These are phyloP conservation scores for Macrotis lagotis DNA, from an alignment of 2,113 vertebrate species.

Conservation along the genomic window DNA sequence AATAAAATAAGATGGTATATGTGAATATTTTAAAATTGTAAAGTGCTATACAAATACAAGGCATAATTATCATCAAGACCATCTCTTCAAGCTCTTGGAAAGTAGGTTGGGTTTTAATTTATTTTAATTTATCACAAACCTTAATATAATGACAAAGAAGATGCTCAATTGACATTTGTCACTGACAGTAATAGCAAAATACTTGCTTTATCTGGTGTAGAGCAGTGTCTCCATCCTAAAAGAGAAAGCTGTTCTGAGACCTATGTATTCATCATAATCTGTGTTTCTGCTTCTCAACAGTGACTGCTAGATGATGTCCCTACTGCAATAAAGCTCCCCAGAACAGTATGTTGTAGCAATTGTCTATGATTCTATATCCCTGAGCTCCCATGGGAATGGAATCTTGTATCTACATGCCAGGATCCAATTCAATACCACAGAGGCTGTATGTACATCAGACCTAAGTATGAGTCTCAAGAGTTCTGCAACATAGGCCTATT, in stretches of 20 bases:
- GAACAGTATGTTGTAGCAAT: not conserved
- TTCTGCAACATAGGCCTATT: not conserved
- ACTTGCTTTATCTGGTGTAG: not conserved
- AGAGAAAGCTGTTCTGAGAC: not conserved
- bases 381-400: not conserved
- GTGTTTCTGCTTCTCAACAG: not conserved
- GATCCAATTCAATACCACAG: not conserved
- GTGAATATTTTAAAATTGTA: not conserved
- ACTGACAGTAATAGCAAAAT: not conserved
- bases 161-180: not conserved
- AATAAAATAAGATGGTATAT: not conserved
- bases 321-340: not conserved
- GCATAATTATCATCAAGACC: not conserved
- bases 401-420: not conserved
- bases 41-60: not conserved
- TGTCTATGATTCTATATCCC: not conserved
- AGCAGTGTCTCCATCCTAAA: not conserved
- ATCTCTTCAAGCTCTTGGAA: not conserved
- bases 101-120: not conserved
- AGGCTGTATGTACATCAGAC: not conserved
- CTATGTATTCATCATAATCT: not conserved
- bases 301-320: not conserved
- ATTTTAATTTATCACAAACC: not conserved
- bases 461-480: not conserved
- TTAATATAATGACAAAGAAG: not conserved